phyloP scores from a whole-genome alignment of 2,888 invertebrate genomes.

The Drosophila neutralis region DNA sequence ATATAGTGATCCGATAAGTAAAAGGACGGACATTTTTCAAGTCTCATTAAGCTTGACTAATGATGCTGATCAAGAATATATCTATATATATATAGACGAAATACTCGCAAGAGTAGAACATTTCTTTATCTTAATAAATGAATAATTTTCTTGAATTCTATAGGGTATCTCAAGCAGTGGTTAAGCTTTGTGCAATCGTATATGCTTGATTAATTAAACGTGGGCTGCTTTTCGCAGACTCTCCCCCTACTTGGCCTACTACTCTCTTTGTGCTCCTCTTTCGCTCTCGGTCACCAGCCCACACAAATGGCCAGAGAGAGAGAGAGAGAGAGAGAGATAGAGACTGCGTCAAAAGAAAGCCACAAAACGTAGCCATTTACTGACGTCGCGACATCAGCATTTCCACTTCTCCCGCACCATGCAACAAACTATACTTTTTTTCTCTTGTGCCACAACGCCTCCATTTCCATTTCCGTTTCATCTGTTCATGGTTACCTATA shows the following conservation, averaged over 20 bases:
- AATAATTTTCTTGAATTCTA: neutral
- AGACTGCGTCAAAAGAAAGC: slow-evolving; percentile 69
- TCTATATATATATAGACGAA: neutral
- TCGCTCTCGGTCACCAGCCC: slow-evolving; percentile 28
- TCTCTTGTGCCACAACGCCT: slow-evolving; percentile 23
- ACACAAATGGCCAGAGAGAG: slow-evolving; percentile 20
- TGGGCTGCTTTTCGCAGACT: slow-evolving; percentile 42
- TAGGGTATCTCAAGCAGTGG: slow-evolving; percentile 27
- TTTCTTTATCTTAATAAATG: neutral
- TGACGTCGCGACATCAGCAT: slow-evolving; percentile 52
- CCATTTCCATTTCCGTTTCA: slow-evolving; percentile 46
- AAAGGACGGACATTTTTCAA: too few relatives aligned
- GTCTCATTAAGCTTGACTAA: too few relatives aligned
- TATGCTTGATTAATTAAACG: slow-evolving; percentile 53
- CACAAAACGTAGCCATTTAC: slow-evolving; percentile 68
- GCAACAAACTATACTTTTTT: neutral
- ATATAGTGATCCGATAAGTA: neutral
- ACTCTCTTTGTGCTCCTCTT: slow-evolving; percentile 18
- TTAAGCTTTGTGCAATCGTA: neutral
- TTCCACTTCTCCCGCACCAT: neutral
- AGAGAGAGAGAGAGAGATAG: slow-evolving; percentile 6
- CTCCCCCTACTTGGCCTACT: slow-evolving; percentile 11
- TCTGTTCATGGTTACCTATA: slow-evolving; percentile 13
- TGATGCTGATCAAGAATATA: neutral
- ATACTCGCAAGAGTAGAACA: neutral